Evolutionary conservation across 2,113 vertebrate species (phyloP), one percentile per base, ranked within the genome.

Genomic region (Anas platyrhynchos): DNA sequence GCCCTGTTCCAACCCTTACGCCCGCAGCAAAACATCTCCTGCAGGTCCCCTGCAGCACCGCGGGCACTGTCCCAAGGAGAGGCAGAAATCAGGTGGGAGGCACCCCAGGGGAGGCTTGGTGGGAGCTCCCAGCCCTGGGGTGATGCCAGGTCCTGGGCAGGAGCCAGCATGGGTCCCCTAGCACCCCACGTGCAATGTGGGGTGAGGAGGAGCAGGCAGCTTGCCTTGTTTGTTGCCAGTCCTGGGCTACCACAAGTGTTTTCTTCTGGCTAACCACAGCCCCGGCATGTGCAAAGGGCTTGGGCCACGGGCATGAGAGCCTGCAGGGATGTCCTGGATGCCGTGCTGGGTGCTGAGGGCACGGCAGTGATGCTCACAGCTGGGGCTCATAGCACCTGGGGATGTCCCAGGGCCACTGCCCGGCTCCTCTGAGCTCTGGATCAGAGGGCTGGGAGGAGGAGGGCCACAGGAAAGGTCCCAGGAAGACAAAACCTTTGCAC

Each of bases 261-360:
- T 83, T 95, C 48, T 88, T 74, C 85, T 96, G 95, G 82, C 79
- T 93, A 86, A 83, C 83, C 88, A 15, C 91, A 96, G 79, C 65
- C 68, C 36, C 0, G 0, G 50, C 2, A 2, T 0, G 0, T 29
- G 75, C 32, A 74, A 61, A 89, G 76, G 61, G 77, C 69, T 16
- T 52, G 52, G 50, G 21, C 31, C 69, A 50, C 3, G 2, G 16
- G 68, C 27, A 83, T 50, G 65, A 75, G 87, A 54, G 52, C 8
- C 65, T 91, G 62, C 21, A 43, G 91, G 89, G 89, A 88, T 96
- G 94, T 95, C 86, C 52, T 56, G 7, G 9, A 23, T 29, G 4
- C 29, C 23, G 25, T 46, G 46, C 17, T 36, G 48, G 25, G 12
- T 18, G 8, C n/a, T 23, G 14, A 10, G 68, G 25, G 75, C 43